phyloP scores from a whole-genome alignment of 2,113 vertebrate genomes.

The Tragelaphus buxtoni region DNA sequence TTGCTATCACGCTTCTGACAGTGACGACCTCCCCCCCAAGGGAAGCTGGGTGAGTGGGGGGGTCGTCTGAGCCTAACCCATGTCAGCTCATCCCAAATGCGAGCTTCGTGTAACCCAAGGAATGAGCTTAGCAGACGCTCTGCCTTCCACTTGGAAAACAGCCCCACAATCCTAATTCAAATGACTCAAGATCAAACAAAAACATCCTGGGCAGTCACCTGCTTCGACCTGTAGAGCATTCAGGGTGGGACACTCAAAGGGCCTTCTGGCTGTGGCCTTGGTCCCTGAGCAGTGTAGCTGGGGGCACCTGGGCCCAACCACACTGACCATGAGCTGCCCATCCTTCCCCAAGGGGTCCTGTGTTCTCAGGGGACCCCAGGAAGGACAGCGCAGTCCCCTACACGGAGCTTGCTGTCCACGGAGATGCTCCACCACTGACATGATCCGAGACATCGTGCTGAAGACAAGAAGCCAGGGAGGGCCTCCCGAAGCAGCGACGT shows the following conservation, averaged over 20 bases:
- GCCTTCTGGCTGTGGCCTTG: rapidly evolving
- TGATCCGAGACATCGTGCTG: rapidly evolving
- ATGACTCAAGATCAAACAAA: background rate
- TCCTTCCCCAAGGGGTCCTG: background rate
- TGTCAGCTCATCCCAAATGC: background rate
- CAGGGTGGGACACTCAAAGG: background rate
- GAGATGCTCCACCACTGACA: rapidly evolving
- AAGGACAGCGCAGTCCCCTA: background rate
- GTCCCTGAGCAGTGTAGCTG: rapidly evolving
- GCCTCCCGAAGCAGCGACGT: rapidly evolving
- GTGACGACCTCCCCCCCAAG: background rate
- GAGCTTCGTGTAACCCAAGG: background rate
- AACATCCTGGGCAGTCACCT: rapidly evolving
- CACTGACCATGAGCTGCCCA: rapidly evolving
- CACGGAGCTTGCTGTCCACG: rapidly evolving
- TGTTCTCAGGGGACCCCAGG: background rate
- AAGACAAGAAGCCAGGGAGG: rapidly evolving
- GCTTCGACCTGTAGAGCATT: background rate
- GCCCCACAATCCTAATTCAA: background rate
- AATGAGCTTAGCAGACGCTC: rapidly evolving
- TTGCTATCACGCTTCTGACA: background rate
- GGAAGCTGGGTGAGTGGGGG: background rate
- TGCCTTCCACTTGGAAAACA: background rate
- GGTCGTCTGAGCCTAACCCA: background rate
- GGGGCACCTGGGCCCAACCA: background rate